A percentile compares a stretch with the other conserved stretches of the same genome.
These are phyloP conservation scores for Aythya baeri DNA, from an alignment of 2,113 vertebrate species.

Conservation along the genomic window DNA sequence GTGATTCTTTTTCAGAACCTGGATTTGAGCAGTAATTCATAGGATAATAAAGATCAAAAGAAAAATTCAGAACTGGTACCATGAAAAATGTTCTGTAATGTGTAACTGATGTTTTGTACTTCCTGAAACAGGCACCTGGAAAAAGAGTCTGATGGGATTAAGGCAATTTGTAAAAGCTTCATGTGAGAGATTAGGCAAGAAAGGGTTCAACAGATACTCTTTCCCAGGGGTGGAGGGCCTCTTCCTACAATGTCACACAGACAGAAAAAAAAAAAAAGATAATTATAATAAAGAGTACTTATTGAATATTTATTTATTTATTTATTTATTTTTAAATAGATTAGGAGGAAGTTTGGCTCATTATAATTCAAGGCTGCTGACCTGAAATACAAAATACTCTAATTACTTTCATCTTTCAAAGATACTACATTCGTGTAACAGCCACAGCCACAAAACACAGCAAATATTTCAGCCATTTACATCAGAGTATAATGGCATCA, in stretches of 20 bases:
- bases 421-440: not conserved
- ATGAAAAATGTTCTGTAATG: not conserved
- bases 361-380: not conserved
- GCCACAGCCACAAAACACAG: not conserved
- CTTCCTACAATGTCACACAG: not conserved
- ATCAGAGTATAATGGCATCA: not conserved
- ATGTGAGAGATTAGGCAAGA: not conserved
- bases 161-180: not conserved
- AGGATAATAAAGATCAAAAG: not conserved
- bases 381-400: not conserved
- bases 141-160: not conserved
- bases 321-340: not conserved
- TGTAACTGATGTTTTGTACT: not conserved
- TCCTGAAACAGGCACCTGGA: not conserved
- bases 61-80: not conserved
- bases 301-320: too few species aligned
- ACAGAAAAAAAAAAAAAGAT: not conserved
- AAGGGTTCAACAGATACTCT: not conserved
- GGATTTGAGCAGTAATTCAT: not conserved
- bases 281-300: not conserved
- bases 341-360: not conserved
- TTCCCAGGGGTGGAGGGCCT: not conserved
- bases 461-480: not conserved
- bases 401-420: not conserved
- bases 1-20: not conserved